These are phyloP conservation scores for Coecobrya sp. DNA, from an alignment of 2,888 invertebrate species.

Conservation along the genomic window DNA sequence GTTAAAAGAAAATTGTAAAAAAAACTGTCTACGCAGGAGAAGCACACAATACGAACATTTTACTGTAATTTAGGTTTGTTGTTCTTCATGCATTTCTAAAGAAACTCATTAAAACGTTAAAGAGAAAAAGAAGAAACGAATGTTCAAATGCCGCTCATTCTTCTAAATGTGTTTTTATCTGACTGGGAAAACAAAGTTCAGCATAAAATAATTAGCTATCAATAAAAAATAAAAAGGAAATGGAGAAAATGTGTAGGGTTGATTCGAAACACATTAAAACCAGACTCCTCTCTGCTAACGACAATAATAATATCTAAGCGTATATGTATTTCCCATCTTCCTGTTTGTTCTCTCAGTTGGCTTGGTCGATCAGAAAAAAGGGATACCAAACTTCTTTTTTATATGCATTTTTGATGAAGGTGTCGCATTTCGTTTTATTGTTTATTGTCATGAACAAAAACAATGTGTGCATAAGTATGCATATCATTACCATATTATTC, in stretches of 20 bases:
- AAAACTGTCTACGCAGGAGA: not conserved
- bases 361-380: not conserved
- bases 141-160: slow-evolving; percentile 15
- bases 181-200: slow-evolving; percentile 35
- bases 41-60: not conserved
- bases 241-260: slow-evolving; percentile 57
- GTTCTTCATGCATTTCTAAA: slow-evolving; percentile 49
- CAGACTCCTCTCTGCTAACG: slow-evolving; percentile 48
- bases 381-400: slow-evolving; percentile 75
- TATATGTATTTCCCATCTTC: slow-evolving; percentile 12
- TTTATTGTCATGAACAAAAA: slow-evolving; percentile 39
- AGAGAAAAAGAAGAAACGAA: not conserved
- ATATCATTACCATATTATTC: slow-evolving; percentile 25
- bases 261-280: slow-evolving; percentile 73
- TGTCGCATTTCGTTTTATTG: slow-evolving; percentile 44
- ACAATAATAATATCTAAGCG: slow-evolving; percentile 47
- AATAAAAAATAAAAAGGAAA: slow-evolving; percentile 63
- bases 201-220: slow-evolving; percentile 48
- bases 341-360: slow-evolving; percentile 29
- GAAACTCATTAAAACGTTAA: slow-evolving; percentile 54
- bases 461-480: slow-evolving; percentile 36
- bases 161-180: slow-evolving; percentile 36
- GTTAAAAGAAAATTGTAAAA: slow-evolving; percentile 46
- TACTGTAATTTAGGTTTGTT: slow-evolving; percentile 48
- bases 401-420: slow-evolving; percentile 43